phyloP scores from a whole-genome alignment of 2,888 invertebrate species.

The Seladonia tumulorum region DNA sequence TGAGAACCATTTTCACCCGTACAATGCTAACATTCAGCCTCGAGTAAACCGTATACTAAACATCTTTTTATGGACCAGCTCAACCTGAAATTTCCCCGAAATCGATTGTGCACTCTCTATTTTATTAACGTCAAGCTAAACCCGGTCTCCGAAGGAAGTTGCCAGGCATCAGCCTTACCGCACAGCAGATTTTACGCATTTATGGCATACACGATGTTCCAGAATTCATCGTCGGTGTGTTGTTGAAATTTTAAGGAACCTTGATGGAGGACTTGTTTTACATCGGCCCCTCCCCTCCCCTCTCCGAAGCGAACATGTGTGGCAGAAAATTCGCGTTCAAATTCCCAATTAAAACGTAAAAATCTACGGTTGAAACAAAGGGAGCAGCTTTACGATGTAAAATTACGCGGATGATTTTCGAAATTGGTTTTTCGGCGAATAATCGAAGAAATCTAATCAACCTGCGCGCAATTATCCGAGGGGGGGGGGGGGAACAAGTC shows the following conservation, averaged over 20 bases:
- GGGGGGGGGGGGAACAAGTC: neutral
- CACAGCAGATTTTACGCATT: neutral
- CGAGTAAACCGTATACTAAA: neutral
- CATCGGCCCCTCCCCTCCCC: no score
- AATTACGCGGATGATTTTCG: neutral
- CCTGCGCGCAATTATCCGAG: neutral
- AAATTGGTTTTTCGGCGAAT: neutral
- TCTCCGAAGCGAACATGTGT: no score
- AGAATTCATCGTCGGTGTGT: neutral
- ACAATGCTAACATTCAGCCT: neutral
- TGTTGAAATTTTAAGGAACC: conserved; percentile 1
- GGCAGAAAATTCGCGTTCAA: neutral
- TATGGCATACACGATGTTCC: neutral
- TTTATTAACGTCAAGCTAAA: neutral
- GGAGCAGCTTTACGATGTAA: neutral
- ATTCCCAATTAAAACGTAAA: neutral
- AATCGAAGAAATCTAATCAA: neutral
- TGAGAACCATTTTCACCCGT: neutral
- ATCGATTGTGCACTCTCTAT: neutral
- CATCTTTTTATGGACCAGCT: neutral
- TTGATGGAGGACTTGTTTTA: neutral
- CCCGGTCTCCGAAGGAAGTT: neutral
- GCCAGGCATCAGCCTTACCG: neutral
- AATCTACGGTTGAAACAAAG: neutral
- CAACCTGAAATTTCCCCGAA: neutral